Conservation (phyloP, 2,888 invertebrate species). For the Dinocampus coccinellae region DNA sequence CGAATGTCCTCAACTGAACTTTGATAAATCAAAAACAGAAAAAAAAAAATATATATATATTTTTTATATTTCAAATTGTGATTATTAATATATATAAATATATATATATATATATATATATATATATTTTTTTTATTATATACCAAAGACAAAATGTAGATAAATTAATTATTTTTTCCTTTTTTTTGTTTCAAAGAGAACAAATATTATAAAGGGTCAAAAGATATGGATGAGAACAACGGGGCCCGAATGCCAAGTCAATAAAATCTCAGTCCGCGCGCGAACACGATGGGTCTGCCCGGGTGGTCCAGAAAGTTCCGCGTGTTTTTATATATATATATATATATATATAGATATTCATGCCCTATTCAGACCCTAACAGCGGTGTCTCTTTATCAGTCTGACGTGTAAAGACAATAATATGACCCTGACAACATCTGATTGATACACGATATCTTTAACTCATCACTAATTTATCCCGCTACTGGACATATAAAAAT, state of each 20-base stretch:
- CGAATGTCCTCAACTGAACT: too few species aligned
- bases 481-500: slow-evolving; percentile 54
- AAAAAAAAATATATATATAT: too few species aligned
- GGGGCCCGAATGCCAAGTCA: neutral
- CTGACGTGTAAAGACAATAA: slow-evolving; percentile 64
- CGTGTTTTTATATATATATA: neutral
- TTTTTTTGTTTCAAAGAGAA: too few species aligned
- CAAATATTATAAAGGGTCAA: too few species aligned
- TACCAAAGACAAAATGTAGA: too few species aligned
- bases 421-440: slow-evolving; percentile 57
- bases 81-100: too few species aligned
- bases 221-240: neutral
- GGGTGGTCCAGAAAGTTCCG: slow-evolving; percentile 62
- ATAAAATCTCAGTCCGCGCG: slow-evolving; percentile 11
- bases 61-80: too few species aligned
- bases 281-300: slow-evolving; percentile 48
- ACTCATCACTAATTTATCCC: slow-evolving; percentile 41
- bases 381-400: slow-evolving; percentile 56
- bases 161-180: too few species aligned
- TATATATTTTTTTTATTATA: too few species aligned
- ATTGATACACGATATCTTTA: slow-evolving; percentile 65
- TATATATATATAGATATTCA: neutral
- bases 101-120: too few species aligned
- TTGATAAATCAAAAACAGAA: too few species aligned
- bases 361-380: slow-evolving; percentile 6